Base-by-base conservation (phyloP, 2,797 vertebrate genomes). In the Threskiornis aethiopicus region DNA sequence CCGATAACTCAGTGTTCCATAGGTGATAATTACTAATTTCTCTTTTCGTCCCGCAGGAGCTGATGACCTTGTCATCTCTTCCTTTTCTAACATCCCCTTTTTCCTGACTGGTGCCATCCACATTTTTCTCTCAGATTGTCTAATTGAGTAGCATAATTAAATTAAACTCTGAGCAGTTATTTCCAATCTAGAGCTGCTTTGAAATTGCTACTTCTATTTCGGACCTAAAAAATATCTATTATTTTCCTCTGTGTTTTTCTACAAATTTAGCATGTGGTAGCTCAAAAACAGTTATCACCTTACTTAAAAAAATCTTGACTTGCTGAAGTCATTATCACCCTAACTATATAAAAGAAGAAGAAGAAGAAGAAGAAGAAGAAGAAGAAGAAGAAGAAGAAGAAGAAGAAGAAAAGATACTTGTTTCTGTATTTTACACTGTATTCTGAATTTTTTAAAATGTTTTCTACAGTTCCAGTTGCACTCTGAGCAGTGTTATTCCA, bases 11-110 rank as follows among this genome's bases (percentile, higher is more conserved):
- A 55, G 62, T 90, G 80, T 84, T 94, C 85, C 73, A 59, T 51
- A 90, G 62, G 69, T 89, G 93, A 76, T 87, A 92, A 96, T 92
- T 92, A 55, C 42, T 76, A 87, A 82, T 95, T 90, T 96, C 33
- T 76, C 24, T 58, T 95, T 91, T 57, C 1, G 1, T 92, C 92
- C 67, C 24, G 0, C 62, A 79, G 88, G 90, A 95, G 4, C 11
- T 8, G 2, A 79, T 93, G 80, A 87, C 86, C 58, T 95, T 94
- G 89, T 90, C 9, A 61, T 89, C 44, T 69, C 35, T 78, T 84
- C 28, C 39, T 72, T 88, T 91, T 58, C 62, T 90, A 64, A 46
- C n/a, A 71, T 58, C 6, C 7, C 5, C 6, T 69, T 93, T 90
- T 84, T 89, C 42, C 33, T 94, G 54, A 72, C 66, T 90, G 28